Conservation (phyloP, 2,888 invertebrate genomes). For the Drosophila kanekoi region DNA sequence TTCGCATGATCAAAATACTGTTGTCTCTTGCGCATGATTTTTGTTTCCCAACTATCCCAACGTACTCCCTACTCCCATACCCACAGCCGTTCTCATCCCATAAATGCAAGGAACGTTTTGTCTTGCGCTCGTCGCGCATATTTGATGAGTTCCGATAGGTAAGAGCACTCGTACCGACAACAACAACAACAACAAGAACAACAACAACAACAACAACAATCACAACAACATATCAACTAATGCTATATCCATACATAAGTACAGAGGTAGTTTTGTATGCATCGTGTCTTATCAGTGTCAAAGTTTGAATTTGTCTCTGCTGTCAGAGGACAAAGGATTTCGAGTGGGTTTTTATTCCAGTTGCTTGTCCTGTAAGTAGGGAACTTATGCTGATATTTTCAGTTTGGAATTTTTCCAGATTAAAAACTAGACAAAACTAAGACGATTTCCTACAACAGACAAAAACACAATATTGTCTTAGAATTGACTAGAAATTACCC, state of each 20-base stretch:
- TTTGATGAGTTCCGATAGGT: conserved; percentile 76
- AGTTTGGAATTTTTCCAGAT: neutral
- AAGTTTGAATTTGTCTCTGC: conserved; percentile 47
- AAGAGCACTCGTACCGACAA: conserved; percentile 26
- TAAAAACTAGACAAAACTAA: neutral
- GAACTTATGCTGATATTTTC: conserved; percentile 19
- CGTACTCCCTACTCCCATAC: conserved; percentile 8
- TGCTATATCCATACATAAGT: conserved; percentile 21
- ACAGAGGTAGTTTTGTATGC: conserved; percentile 39
- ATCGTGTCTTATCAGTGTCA: conserved; percentile 66
- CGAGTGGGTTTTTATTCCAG: conserved; percentile 23
- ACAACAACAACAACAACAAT: conserved; percentile 13
- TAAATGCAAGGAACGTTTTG: conserved; percentile 53
- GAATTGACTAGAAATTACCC: too few relatives aligned
- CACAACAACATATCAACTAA: conserved; percentile 9
- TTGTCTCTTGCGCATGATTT: conserved; percentile 45
- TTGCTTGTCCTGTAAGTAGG: conserved; percentile 21
- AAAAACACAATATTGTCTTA: too few relatives aligned
- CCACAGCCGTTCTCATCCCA: conserved; percentile 32
- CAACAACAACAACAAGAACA: conserved; percentile 10
- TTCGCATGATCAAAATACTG: conserved; percentile 78
- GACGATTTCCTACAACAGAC: neutral
- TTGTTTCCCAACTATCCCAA: conserved; percentile 39
- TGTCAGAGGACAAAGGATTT: conserved; percentile 1
- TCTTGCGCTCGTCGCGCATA: conserved; percentile 66